phyloP scores from a whole-genome alignment of 2,888 invertebrate species.

The Torymus tubicola region DNA sequence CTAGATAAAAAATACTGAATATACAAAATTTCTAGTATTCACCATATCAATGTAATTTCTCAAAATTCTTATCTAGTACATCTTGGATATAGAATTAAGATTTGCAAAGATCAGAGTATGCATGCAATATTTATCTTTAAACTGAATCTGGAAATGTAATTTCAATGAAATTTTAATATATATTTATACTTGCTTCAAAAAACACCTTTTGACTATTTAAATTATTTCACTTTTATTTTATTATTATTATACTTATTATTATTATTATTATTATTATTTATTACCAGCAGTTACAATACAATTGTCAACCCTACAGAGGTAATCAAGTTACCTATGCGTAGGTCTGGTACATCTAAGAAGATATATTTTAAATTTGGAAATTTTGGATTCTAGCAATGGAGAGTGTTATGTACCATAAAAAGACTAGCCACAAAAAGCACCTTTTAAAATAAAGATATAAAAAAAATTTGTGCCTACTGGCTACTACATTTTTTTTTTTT shows the following conservation, averaged over 20 bases:
- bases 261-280: no score
- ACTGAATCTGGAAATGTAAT: no score
- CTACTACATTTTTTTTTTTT: neutral
- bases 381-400: no score
- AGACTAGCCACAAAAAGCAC: constrained; percentile 12
- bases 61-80: no score
- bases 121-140: constrained; percentile 9
- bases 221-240: neutral
- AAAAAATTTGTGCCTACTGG: constrained; percentile 33
- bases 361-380: no score
- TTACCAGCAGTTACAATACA: no score
- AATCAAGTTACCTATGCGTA: no score
- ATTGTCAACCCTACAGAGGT: no score
- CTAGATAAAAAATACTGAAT: constrained; percentile 3
- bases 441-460: constrained; percentile 14
- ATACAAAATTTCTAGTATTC: constrained; percentile 3
- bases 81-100: neutral
- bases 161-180: neutral
- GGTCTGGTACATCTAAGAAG: no score
- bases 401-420: neutral
- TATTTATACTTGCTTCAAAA: neutral
- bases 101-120: neutral
- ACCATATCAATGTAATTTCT: neutral
- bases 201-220: constrained; percentile 1
- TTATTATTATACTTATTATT: no score